These are phyloP conservation scores for Argya squamiceps DNA, from an alignment of 2,797 vertebrate genomes.

Conservation along the genomic window DNA sequence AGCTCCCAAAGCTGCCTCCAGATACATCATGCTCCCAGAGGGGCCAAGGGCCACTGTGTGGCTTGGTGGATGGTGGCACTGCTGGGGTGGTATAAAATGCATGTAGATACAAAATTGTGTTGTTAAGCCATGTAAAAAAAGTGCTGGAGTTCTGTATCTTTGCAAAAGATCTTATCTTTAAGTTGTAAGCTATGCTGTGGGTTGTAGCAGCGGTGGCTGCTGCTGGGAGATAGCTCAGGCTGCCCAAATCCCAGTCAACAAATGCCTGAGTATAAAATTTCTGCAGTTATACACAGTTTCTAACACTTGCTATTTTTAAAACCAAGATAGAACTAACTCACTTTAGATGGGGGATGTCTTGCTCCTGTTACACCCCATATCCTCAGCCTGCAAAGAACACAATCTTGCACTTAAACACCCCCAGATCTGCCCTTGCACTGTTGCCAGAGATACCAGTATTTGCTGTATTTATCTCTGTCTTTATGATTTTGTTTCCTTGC, in stretches of 20 bases:
- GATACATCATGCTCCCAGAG: not conserved
- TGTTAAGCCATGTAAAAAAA: not conserved
- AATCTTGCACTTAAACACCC: not conserved
- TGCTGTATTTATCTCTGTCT: not conserved
- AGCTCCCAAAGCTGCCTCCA: not conserved
- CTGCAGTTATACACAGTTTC: not conserved
- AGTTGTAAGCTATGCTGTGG: not conserved
- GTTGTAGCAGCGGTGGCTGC: fast-evolving
- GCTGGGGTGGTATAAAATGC: not conserved
- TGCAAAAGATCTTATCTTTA: not conserved
- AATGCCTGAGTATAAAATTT: not conserved
- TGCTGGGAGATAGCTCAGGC: not conserved
- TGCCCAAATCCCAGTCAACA: not conserved
- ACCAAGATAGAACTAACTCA: not conserved
- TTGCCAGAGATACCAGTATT: not conserved
- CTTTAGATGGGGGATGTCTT: not conserved
- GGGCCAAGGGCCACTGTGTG: not conserved
- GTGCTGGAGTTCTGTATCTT: not conserved
- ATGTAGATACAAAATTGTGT: not conserved
- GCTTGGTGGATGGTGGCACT: not conserved
- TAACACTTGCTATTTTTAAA: not conserved
- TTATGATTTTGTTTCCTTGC: not conserved
- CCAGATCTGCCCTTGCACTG: not conserved
- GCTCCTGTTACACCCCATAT: not conserved
- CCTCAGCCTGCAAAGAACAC: not conserved